Evolutionary conservation across 2,797 vertebrate genomes (phyloP), one percentile per base, ranked within the genome.

Genomic region (Siniperca obscura): DNA sequence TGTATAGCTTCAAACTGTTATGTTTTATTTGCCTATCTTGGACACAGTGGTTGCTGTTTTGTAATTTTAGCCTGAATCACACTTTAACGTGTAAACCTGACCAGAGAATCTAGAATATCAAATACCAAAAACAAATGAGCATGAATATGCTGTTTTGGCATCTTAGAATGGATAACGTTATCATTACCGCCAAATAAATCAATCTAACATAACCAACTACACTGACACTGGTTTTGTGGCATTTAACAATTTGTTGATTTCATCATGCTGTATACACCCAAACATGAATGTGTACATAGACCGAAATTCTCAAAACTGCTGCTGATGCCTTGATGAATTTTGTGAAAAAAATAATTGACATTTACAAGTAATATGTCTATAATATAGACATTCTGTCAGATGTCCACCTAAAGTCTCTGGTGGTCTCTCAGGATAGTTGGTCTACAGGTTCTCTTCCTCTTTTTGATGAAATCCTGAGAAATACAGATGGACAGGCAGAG

Each of bases 401-500:
- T 72, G 27, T n/a, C 21, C 44, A 57, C 36, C 36, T 19, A 1
- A 38, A 21, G 22, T 62, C 30, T 69, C 17, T 6, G 46, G 17
- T n/a, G 53, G 53, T 74, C 53, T 68, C 36, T 59, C 60, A 67
- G 14, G 56, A 1, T 38, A 14, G 50, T 14, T 13, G 25, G 1
- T 73, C 50, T 59, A 66, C 76, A 85, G 76, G 25, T 76, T 76
- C 59, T 64, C 55, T 69, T 80, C 76, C 66, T 76, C 66, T 80
- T 83, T 83, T 72, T 62, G 74, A 61, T 86, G 56, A 81, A 85
- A 87, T 87, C 27, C 70, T 59, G 80, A 84, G 85, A 92, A 72
- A 86, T 62, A 82, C 46, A 77, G 64, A 81, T 75, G 78, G 86
- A 89, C 82, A 89, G 85, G 89, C 78, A 87, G 86, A 95, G 92